Evolutionary conservation across 2,888 invertebrate genomes (phyloP), one percentile per base, ranked within the genome.

Genomic region (Blastobasis adustella): DNA sequence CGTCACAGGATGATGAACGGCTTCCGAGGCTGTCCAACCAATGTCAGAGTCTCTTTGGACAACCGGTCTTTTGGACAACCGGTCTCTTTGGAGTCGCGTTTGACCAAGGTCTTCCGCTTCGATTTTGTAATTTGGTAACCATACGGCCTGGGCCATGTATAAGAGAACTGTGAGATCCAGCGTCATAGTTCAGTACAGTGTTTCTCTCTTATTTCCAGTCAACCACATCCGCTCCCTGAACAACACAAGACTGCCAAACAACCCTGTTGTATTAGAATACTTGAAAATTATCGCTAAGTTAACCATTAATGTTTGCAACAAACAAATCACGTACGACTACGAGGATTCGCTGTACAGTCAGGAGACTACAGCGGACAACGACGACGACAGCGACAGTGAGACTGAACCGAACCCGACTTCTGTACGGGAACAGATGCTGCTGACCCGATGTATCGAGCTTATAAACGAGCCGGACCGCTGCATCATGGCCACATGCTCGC

Each of bases 401-500:
- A 77, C 76, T 45, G 89, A 90, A 46, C 91, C 78, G 0, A 83
- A 79, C 37, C 83, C 89, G 0, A 82, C 83, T 0, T 82, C 89
- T 0, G 70, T 82, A 7, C 71, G 81, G 57, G 90, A 91, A 56
- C 81, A 86, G 4, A 79, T 75, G 40, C 66, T 90, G 6, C 68
- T 91, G 37, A 88, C 89, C 1, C 89, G 90, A 49, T 92, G 92
- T 65, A 89, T 94, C 57, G 90, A 90, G 51, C 79, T 93, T 69
- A 66, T 95, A 48, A 95, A 95, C 64, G 92, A 93, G 48, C 79
- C 79, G 0, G 81, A 85, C 1, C 69, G 76, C 1, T 79, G 77
- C 52, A 66, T 89, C 0, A 81, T 89, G 81, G 59, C 60, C 1
- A 79, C 80, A 0, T 88, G 88, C 57, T 66, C 90, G 73, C 62